phyloP scores from a whole-genome alignment of 2,113 vertebrate genomes.

The Labeo catla region DNA sequence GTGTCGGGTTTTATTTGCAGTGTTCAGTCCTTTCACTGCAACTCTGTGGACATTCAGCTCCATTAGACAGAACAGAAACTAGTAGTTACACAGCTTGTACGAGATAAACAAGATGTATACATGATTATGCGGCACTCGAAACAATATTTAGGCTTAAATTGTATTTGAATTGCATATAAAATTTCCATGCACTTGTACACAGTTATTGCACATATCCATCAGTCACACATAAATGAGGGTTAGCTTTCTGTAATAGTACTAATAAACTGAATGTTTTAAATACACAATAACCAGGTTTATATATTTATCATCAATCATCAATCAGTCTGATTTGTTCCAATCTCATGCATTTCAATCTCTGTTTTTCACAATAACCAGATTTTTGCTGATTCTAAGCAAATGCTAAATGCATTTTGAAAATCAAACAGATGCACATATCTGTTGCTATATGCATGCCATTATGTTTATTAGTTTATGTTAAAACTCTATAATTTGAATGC shows the following conservation, averaged over 20 bases:
- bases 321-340: too few relatives aligned
- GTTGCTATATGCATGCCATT: not conserved
- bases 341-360: not conserved
- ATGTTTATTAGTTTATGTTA: not conserved
- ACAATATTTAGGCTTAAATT: not conserved
- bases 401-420: not conserved
- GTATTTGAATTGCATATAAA: not conserved
- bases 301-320: not conserved
- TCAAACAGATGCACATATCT: not conserved
- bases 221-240: not conserved
- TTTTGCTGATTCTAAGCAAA: not conserved
- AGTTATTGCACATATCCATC: not conserved
- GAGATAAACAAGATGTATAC: not conserved
- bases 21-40: not conserved
- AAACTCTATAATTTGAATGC: not conserved
- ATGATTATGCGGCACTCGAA: not conserved
- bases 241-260: too few relatives aligned
- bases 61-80: not conserved
- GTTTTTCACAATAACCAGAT: not conserved
- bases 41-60: constrained; percentile 3
- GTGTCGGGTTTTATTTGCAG: not conserved
- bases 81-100: not conserved
- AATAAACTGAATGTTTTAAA: not conserved
- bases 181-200: not conserved
- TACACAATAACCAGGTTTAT: not conserved